phyloP scores from a whole-genome alignment of 2,888 invertebrate species.

The Drosophila meridiana region DNA sequence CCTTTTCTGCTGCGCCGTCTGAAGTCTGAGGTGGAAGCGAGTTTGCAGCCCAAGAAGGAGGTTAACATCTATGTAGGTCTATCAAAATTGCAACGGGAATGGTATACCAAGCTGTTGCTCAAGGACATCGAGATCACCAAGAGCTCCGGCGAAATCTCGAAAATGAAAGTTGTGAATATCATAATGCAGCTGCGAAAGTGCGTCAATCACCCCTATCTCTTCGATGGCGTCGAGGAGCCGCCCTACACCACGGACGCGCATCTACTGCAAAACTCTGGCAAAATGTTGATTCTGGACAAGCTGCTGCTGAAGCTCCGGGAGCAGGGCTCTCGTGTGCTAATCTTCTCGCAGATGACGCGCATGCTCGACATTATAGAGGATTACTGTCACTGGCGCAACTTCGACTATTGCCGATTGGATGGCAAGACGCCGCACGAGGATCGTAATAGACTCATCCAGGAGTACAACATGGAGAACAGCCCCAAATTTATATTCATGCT shows the following conservation, averaged over 20 bases:
- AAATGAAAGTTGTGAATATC: slow-evolving; percentile 98
- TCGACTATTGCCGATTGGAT: slow-evolving; percentile 95
- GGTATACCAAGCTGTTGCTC: slow-evolving; percentile 99
- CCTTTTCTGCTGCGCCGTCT: slow-evolving; percentile 97
- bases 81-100: slow-evolving; percentile 99
- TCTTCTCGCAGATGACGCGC: slow-evolving; percentile 98
- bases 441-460: slow-evolving; percentile 96
- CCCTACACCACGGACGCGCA: slow-evolving; percentile 99
- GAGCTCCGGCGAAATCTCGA: slow-evolving; percentile 97
- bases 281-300: slow-evolving; percentile 98
- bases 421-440: slow-evolving; percentile 99
- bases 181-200: slow-evolving; percentile 99
- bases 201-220: slow-evolving; percentile 99
- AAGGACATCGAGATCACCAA: slow-evolving; percentile 99
- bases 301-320: slow-evolving; percentile 94
- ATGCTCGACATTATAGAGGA: slow-evolving; percentile 98
- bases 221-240: slow-evolving; percentile 99
- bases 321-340: slow-evolving; percentile 96
- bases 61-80: slow-evolving; percentile 98
- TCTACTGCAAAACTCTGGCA: slow-evolving; percentile 97
- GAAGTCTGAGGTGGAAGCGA: slow-evolving; percentile 98
- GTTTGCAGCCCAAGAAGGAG: slow-evolving; percentile 98
- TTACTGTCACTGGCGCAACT: slow-evolving; percentile 95
- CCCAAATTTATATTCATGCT: slow-evolving; percentile 99
- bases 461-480: slow-evolving; percentile 95